phyloP scores from a whole-genome alignment of 2,888 invertebrate genomes.

The Miltochrista miniata region DNA sequence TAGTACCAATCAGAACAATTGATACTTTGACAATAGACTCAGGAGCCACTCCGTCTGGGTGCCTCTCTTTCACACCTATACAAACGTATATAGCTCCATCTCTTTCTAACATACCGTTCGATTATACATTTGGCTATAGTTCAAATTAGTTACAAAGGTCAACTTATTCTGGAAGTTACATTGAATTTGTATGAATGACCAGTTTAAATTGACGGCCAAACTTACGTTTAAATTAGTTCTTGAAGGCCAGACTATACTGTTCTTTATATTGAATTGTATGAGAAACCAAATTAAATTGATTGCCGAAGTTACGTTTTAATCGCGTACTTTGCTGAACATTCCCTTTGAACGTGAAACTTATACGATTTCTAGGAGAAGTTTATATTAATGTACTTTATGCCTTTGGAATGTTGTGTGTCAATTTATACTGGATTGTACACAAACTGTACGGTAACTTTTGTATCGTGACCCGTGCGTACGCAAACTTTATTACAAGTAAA shows the following conservation, averaged over 20 bases:
- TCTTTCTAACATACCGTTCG: background rate
- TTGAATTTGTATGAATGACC: background rate
- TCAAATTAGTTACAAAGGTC: slow-evolving; percentile 1
- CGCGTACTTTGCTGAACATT: too few species aligned
- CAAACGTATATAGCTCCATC: background rate
- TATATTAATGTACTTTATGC: slow-evolving; percentile 1
- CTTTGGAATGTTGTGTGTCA: background rate
- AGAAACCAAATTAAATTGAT: background rate
- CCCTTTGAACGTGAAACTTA: slow-evolving; percentile 7
- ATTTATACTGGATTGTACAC: background rate
- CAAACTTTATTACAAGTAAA: background rate
- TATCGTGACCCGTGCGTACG: background rate
- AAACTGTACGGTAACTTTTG: background rate
- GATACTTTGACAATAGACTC: background rate
- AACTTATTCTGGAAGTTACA: background rate
- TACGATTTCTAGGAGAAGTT: slow-evolving; percentile 4
- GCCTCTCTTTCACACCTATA: background rate
- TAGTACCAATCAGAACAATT: slow-evolving; percentile 3
- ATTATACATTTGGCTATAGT: background rate
- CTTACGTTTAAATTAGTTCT: background rate
- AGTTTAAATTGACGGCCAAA: background rate
- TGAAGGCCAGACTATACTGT: background rate
- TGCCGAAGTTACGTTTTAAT: background rate
- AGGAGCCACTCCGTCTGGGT: background rate
- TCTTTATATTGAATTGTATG: background rate